phyloP scores from a whole-genome alignment of 2,888 invertebrate species.

The Trichopria drosophilae region DNA sequence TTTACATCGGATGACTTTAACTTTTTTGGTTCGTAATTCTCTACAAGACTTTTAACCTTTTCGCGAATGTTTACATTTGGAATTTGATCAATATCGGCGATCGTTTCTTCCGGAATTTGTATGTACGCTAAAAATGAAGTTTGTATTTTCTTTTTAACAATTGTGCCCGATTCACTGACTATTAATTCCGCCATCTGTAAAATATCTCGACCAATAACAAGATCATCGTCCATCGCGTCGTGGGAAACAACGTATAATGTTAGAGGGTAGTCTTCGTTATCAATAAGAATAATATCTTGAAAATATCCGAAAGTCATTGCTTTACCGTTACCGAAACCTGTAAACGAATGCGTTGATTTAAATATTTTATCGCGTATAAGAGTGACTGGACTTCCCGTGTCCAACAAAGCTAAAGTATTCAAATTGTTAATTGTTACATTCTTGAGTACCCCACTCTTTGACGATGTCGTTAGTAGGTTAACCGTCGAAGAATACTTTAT shows the following conservation, averaged over 20 bases:
- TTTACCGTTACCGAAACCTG: constrained; percentile 12
- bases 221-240: constrained; percentile 5
- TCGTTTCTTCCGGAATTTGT: constrained; percentile 1
- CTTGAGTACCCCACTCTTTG: constrained; percentile 2
- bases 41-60: constrained; percentile 11
- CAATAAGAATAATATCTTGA: constrained; percentile 1
- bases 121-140: neutral
- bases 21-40: constrained; percentile 10
- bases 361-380: constrained; percentile 11
- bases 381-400: constrained; percentile 15
- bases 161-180: neutral
- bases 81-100: neutral
- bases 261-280: constrained; percentile 6
- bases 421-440: constrained; percentile 6
- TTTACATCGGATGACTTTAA: constrained; percentile 8
- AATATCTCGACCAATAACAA: constrained; percentile 12
- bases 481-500: neutral
- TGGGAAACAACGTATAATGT: constrained; percentile 1
- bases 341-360: constrained; percentile 5
- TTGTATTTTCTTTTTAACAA: constrained; percentile 4
- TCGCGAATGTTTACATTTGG: neutral
- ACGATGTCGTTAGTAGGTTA: neutral
- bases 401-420: constrained; percentile 8
- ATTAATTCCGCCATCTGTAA: constrained; percentile 4
- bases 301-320: constrained; percentile 11